Base-by-base conservation (phyloP, 1,140 invertebrate species). In the Galleria mellonella region DNA sequence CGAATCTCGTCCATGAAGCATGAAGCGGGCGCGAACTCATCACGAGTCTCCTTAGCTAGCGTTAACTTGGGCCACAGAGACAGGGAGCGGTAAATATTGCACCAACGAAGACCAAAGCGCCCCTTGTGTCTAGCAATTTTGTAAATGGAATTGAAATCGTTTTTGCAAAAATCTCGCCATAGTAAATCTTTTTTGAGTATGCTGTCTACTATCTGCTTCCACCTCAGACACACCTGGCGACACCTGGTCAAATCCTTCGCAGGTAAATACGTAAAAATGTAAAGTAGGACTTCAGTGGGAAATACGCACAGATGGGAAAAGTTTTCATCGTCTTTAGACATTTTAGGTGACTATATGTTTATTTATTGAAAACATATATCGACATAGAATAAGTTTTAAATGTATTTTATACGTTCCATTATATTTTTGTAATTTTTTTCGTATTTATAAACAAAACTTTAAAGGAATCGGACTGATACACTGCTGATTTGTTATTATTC, bases 261-360 rank as follows among this genome's bases (percentile, higher is more conserved):
- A 9, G 61, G 14, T 17, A 73, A 43, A 42, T 48, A 65, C 3
- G 50, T 59, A 27, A 73, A 77, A 10, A 77, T 72, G 11, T 65
- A 49, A 2, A 73, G 28, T 1, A 72, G 15, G 4, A 77, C 43
- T 54, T 81, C 76, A 1, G 70, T 67, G 4, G 76, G 70, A n/a
- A 70, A 31, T 9, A 14, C 15, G 9, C 37, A 38, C 28, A 65
- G 33, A 35, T 33, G 33, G 14, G 5, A 32, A 17, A 23, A 2
- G n/a, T 15, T 31, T 4, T 40, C 30, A 27, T 38, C 37, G 30
- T 29, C 37, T 1, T 17, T 10, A 7, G 39, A 17, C 35, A 37
- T 37, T 37, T 17, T 37, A 5, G 35, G n/a, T 17, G 33, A 9
- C 1, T 37, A 15, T 17, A 15, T 37, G 3, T n/a, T 13, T 4